Percentiles rank a stretch among this genome's conserved stretches.
phyloP scores from a whole-genome alignment of 92 coral and sea anemone species.

The Scolanthus callimorphus region DNA sequence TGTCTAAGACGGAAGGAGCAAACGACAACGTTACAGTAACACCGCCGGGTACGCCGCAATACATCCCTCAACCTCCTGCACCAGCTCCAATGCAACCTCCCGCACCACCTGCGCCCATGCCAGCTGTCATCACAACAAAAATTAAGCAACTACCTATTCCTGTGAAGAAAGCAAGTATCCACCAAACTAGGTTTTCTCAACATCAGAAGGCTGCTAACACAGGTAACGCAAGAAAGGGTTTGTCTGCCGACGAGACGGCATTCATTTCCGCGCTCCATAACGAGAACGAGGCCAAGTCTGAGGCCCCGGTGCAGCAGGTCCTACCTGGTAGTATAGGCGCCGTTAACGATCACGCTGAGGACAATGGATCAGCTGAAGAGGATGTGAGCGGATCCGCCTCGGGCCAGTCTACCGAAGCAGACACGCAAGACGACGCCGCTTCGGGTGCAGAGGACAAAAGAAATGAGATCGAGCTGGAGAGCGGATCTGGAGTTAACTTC shows the following conservation, averaged over 20 bases:
- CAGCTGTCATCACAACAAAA: constrained; percentile 20
- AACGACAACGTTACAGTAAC: constrained; percentile 14
- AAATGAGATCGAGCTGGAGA: constrained; percentile 54
- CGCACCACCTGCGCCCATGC: constrained; percentile 29
- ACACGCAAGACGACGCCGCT: constrained; percentile 25
- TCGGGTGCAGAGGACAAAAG: constrained; percentile 45
- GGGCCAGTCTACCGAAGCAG: no score
- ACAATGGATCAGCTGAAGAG: constrained; percentile 17
- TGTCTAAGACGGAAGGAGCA: constrained; percentile 11
- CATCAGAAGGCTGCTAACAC: background rate
- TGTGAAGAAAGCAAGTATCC: constrained; percentile 1
- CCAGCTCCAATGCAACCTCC: constrained; percentile 28
- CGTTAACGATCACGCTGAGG: constrained; percentile 51
- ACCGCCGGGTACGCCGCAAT: constrained; percentile 11
- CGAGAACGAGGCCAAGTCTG: constrained; percentile 49
- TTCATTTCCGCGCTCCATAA: constrained; percentile 85
- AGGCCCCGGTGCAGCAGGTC: constrained; percentile 6
- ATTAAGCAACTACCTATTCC: constrained; percentile 30
- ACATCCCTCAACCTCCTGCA: constrained; percentile 16
- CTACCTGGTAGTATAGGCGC: constrained; percentile 91
- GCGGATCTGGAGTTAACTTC: constrained; percentile 69
- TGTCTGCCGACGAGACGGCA: constrained; percentile 89
- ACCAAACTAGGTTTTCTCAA: constrained; percentile 10
- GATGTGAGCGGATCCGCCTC: constrained; percentile 42
- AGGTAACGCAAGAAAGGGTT: constrained; percentile 4